A percentile compares a stretch with the other conserved stretches of the same genome.
These are phyloP conservation scores for Prietella phreatophila DNA, from an alignment of 2,113 vertebrate species.

Conservation along the genomic window DNA sequence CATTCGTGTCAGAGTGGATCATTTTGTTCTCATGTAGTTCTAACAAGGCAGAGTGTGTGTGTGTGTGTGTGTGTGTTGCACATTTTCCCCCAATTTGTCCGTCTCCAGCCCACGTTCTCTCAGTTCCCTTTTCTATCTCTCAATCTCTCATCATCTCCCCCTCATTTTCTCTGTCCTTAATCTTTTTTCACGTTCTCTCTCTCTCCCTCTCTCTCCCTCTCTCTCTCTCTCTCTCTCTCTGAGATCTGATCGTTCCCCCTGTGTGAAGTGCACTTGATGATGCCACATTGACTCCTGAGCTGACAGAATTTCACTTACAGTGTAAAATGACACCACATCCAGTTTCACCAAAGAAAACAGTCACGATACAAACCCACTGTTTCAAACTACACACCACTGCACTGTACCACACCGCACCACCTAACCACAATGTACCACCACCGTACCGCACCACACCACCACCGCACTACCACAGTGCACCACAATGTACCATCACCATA, in stretches of 20 bases:
- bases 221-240: not conserved
- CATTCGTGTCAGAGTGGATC: not conserved
- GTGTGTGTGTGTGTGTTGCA: not conserved
- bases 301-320: conserved; percentile 9
- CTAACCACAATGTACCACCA: too few relatives aligned
- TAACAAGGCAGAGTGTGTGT: not conserved
- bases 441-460: not conserved
- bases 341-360: too few relatives aligned
- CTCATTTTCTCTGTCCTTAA: not conserved
- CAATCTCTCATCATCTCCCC: not conserved
- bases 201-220: not conserved
- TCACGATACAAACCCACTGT: too few relatives aligned
- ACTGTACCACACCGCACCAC: not conserved
- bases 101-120: not conserved
- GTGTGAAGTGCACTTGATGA: not conserved
- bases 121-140: not conserved
- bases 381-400: not conserved
- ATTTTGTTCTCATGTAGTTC: not conserved
- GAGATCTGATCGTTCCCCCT: not conserved
- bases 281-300: not conserved
- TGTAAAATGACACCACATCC: not conserved
- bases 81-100: not conserved
- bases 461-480: not conserved
- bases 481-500: not conserved
- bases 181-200: not conserved